Conservation (phyloP, 2,888 invertebrate genomes). For the Anthoptus insignis region DNA sequence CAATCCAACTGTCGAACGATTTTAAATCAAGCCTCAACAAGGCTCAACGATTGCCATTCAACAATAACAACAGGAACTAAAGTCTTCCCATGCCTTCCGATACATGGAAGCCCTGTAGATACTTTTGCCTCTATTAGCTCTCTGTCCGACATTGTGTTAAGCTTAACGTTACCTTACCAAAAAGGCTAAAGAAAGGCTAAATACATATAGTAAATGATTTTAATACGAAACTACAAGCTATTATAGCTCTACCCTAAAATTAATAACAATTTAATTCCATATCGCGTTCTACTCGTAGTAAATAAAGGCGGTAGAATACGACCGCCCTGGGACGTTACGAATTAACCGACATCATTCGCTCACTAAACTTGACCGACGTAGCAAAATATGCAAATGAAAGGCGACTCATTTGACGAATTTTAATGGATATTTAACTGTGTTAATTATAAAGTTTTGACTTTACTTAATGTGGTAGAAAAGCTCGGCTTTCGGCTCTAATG, state of each 20-base stretch:
- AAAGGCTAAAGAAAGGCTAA: neutral
- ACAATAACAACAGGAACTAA: too few relatives aligned
- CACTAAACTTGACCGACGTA: conserved; percentile 66
- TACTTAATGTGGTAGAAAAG: conserved; percentile 58
- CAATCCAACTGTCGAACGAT: too few relatives aligned
- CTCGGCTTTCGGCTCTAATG: conserved; percentile 49
- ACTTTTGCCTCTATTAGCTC: too few relatives aligned
- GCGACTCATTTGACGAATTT: conserved; percentile 82
- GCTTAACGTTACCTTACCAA: neutral
- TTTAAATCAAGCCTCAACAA: too few relatives aligned
- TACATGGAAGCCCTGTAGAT: too few relatives aligned
- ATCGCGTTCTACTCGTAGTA: conserved; percentile 62
- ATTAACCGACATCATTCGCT: conserved; percentile 71
- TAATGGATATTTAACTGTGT: conserved; percentile 82
- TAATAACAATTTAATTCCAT: conserved; percentile 76
- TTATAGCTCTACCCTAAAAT: conserved; percentile 10
- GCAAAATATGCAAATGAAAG: conserved; percentile 82
- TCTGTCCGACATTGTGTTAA: too few relatives aligned
- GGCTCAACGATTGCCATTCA: too few relatives aligned
- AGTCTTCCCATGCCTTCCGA: too few relatives aligned
- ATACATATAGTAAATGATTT: neutral
- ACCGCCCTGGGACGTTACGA: conserved; percentile 72
- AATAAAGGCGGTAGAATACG: conserved; percentile 66
- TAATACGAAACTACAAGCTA: neutral
- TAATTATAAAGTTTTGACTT: conserved; percentile 77